Base-by-base conservation (phyloP, 2,888 invertebrate species). In the Electrophaes corylata region DNA sequence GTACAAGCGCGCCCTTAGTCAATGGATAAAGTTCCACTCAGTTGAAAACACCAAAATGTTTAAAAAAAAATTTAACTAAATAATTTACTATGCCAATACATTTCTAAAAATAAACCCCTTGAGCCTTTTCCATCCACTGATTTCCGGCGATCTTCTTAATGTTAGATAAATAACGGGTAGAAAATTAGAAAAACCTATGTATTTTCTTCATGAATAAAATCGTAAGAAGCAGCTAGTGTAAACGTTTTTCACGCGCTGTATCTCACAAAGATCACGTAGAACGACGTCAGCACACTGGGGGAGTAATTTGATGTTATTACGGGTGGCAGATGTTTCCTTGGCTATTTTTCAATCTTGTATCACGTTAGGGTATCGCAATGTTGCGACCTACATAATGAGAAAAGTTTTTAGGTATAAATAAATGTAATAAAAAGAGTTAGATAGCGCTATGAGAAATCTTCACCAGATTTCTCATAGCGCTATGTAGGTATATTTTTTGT, bases 241-340 rank as follows among this genome's bases (percentile, higher is more conserved):
- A 62, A 55, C 63, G 64, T 70, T 67, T 67, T 62, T 56, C 64
- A 66, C 64, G 65, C 71, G 51, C 70, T 73, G 69, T 73, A 75
- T 76, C 69, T 70, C 62, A 54, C 60, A 56, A 58, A 71, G 75
- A 78, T 84, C 87, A 87, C 86, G 88, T 86, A 80, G 64, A 70
- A 70, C 70, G 59, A 57, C 73, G 76, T 79, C 79, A 81, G 83
- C 76, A 58, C 67, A 67, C 62, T 60, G 64, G 70, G 69, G 71
- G 67, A 71, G 83, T 82, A 84, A 88, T 87, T 84, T 80, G 78
- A 75, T 78, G 76, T 78, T 86, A 88, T 88, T 84, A 82, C 81
- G 66, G 53, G 72, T 76, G 78, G 80, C 84, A 84, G 78, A 83
- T 86, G 88, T 77, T 81, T 63, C 73, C 67, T 73, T 75, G 57